A percentile compares a stretch with the other conserved stretches of the same genome.
phyloP scores from a whole-genome alignment of 2,797 vertebrate species.

The Phrynocephalus guinanensis region DNA sequence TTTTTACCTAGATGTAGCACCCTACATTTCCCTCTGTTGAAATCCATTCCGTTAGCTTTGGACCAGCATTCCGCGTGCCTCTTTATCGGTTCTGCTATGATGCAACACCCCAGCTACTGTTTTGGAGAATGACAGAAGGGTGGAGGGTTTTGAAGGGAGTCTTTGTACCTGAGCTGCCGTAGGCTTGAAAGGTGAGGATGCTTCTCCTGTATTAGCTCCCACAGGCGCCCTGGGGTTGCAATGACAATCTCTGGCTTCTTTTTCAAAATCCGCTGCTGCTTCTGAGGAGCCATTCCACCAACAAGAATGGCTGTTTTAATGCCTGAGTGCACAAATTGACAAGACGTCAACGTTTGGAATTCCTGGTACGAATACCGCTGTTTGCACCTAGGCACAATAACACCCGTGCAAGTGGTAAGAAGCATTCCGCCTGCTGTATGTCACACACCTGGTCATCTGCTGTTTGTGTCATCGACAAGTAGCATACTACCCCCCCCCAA shows the following conservation, averaged over 20 bases:
- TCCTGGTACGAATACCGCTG: too few species aligned
- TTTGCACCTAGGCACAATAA: too few species aligned
- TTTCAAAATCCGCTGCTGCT: conserved; percentile 90
- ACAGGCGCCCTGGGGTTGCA: conserved; percentile 94
- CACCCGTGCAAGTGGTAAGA: too few species aligned
- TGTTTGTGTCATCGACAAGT: too few species aligned
- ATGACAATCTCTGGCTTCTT: conserved; percentile 91
- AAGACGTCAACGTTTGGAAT: not conserved
- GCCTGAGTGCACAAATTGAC: conserved; percentile 74
- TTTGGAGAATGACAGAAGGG: not conserved
- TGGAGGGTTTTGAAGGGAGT: conserved; percentile 14
- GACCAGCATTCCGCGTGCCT: not conserved
- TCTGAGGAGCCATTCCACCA: conserved; percentile 94
- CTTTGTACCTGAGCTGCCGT: conserved; percentile 85
- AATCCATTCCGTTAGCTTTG: too few species aligned
- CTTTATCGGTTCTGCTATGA: not conserved
- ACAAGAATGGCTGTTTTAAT: conserved; percentile 92
- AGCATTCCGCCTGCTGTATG: too few species aligned
- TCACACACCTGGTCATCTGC: too few species aligned
- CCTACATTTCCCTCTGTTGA: too few species aligned
- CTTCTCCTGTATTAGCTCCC: conserved; percentile 92
- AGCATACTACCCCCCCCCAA: too few species aligned
- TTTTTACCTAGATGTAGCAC: too few species aligned
- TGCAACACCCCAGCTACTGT: not conserved
- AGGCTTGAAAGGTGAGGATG: conserved; percentile 90